phyloP scores from a whole-genome alignment of 2,797 vertebrate genomes.

The Columba guinea region DNA sequence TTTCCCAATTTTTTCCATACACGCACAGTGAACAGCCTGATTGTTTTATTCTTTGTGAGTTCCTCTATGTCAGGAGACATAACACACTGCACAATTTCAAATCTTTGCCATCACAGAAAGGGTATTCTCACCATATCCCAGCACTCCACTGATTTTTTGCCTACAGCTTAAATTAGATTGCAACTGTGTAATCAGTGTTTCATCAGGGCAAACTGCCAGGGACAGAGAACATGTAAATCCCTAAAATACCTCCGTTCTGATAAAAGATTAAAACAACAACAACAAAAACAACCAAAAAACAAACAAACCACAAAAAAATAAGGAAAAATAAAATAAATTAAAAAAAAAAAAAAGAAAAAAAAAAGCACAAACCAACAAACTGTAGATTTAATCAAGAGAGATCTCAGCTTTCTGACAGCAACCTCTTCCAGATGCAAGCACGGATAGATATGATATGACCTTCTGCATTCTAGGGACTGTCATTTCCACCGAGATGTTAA shows the following conservation, averaged over 20 bases:
- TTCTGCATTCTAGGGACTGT: not conserved
- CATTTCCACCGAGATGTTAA: not conserved
- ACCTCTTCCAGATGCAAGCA: not conserved
- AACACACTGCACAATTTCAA: not conserved
- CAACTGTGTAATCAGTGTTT: slow-evolving; percentile 22
- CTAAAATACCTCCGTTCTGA: slow-evolving; percentile 7
- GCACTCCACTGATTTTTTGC: not conserved
- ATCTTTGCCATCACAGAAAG: not conserved
- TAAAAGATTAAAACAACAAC: not conserved
- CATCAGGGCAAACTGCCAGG: slow-evolving; percentile 41
- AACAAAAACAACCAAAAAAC: too few relatives aligned
- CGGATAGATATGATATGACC: not conserved
- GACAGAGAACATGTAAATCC: slow-evolving; percentile 30
- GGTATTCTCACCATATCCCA: not conserved
- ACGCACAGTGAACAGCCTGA: not conserved
- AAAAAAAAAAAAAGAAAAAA: not conserved
- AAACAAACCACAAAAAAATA: too few relatives aligned
- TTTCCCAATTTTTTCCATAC: not conserved
- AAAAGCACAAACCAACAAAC: too few relatives aligned
- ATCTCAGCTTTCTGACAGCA: not conserved
- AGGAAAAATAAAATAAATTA: too few relatives aligned
- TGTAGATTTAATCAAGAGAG: slow-evolving; percentile 8
- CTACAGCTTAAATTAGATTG: slow-evolving; percentile 16
- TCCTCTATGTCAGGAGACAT: not conserved
- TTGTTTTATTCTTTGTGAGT: not conserved